Evolutionary conservation across 2,888 invertebrate species (phyloP).

Genomic region (Ethmia dodecea): DNA sequence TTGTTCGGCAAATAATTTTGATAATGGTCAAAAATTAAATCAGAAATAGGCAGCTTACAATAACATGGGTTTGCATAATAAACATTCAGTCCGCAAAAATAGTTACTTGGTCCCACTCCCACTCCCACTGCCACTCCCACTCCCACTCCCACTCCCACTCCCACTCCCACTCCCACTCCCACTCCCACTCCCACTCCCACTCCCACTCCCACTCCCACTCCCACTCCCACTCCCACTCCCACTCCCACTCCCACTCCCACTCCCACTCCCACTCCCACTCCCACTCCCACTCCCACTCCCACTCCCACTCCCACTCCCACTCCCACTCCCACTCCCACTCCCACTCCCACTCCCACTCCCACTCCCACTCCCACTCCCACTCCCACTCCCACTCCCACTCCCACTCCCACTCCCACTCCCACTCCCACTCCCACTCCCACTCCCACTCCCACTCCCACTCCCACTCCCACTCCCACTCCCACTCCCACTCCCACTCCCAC

Average conservation of each 20-base stretch:
- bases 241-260: not conserved
- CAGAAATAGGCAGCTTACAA: too few species aligned
- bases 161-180: not conserved
- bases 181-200: not conserved
- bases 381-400: not conserved
- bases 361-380: not conserved
- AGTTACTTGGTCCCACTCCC: too few species aligned
- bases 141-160: not conserved
- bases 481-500: not conserved
- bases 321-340: not conserved
- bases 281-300: not conserved
- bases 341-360: not conserved
- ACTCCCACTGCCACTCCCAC: not conserved
- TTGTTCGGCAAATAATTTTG: too few species aligned
- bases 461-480: not conserved
- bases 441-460: not conserved
- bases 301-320: not conserved
- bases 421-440: not conserved
- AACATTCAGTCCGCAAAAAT: too few species aligned
- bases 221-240: not conserved
- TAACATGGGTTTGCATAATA: too few species aligned
- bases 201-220: not conserved
- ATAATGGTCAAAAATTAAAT: too few species aligned
- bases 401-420: not conserved
- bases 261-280: not conserved